phyloP scores from a whole-genome alignment of 64 coral and sea anemone species.

The Porites australiensis region DNA sequence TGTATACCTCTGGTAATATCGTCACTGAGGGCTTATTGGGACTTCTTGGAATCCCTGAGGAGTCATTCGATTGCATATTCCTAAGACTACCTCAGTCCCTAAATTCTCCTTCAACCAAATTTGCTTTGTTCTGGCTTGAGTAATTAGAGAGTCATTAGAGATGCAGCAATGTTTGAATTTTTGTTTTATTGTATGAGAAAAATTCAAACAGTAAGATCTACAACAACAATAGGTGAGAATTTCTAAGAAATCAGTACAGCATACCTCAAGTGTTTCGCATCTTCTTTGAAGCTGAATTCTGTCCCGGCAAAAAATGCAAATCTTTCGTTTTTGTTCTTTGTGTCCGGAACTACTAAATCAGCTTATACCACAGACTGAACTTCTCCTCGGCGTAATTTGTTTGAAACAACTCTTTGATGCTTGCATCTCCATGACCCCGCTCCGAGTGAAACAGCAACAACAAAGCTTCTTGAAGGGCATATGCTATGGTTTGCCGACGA shows the following conservation, averaged over 20 bases:
- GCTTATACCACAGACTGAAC: conserved; percentile 10
- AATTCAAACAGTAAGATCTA: not conserved
- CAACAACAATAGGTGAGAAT: not conserved
- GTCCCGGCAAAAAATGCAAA: conserved; percentile 10
- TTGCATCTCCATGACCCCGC: not conserved
- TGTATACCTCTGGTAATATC: no score
- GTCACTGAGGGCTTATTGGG: no score
- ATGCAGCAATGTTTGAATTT: conserved; percentile 11
- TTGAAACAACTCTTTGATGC: conserved; percentile 13
- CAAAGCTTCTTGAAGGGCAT: conserved; percentile 18
- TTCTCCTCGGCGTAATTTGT: not conserved
- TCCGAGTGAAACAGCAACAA: not conserved
- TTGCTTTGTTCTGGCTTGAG: no score
- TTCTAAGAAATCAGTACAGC: conserved; percentile 4
- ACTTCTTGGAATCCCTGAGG: no score
- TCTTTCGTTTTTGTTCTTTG: conserved; percentile 14
- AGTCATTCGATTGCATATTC: no score
- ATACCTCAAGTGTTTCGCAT: conserved; percentile 10
- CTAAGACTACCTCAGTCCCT: no score
- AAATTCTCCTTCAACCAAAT: no score
- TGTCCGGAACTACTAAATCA: conserved; percentile 1
- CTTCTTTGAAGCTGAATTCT: conserved; percentile 15
- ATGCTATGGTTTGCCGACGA: not conserved
- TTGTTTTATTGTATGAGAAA: not conserved
- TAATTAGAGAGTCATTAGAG: not conserved